Evolutionary conservation across 2,888 invertebrate species (phyloP), one percentile per base, ranked within the genome.

Genomic region (Marasmarcha lunaedactyla): DNA sequence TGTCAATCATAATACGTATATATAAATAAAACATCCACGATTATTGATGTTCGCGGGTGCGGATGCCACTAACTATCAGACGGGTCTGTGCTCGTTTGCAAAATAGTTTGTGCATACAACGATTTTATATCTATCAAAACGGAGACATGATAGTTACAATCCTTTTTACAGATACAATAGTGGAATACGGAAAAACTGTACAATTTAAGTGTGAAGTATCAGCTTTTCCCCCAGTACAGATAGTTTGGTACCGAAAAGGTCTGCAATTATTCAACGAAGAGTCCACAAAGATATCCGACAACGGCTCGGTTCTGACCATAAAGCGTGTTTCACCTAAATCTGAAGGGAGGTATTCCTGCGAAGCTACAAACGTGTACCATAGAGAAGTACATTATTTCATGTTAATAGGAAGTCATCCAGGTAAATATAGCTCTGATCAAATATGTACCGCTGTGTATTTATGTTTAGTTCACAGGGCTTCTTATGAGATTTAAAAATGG

Each of bases 181-280:
- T 71, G 15, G 43, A 55, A 40, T 62, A 61, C 42, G 44, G 42
- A 1, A 45, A 49, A 11, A 41, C 48, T 13, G 55, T 43, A 1
- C 45, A 27, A 14, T 26, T 71, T 5, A 33, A 42, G 12, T 63
- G 70, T 30, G 50, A 52, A 36, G 43, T 63, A 5, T 51, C 62
- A 1, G 58, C 71, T 1, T 45, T 38, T 12, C 71, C 71, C 26
- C 51, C 59, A 3, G 57, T 53, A n/a, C 42, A 35, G 2, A 50
- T 64, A 6, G 42, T 30, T 3, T 71, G 71, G 71, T 56, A 50
- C 33, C 52, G 47, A 40, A 47, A 56, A 27, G 49, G 44, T 3
- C 42, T 25, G 10, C 33, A 33, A 33, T 5, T 69, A 14, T 15
- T 9, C 1, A 35, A 42, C 3, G 43, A 53, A 26, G 35, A 35